Conservation (phyloP, 1,140 invertebrate genomes). For the Heliothis subflexa region DNA sequence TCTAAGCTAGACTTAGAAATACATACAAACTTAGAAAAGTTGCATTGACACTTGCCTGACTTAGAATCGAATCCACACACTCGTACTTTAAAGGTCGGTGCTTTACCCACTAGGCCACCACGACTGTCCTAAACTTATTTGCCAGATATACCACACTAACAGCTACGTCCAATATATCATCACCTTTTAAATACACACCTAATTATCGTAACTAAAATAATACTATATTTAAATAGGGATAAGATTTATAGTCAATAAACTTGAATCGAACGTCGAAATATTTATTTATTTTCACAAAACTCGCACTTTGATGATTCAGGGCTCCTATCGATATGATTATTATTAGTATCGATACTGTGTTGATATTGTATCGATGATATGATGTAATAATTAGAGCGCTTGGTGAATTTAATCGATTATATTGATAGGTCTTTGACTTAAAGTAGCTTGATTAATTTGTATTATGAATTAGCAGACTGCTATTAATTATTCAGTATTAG, state of each 20-base stretch:
- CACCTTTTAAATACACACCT: constrained; percentile 3
- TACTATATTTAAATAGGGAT: background rate
- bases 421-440: background rate
- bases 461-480: background rate
- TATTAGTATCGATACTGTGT: background rate
- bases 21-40: too few species aligned
- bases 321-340: background rate
- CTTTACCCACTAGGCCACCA: too few species aligned
- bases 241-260: constrained; percentile 32
- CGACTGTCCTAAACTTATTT: too few species aligned
- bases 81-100: too few species aligned
- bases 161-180: background rate
- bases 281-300: constrained; percentile 14
- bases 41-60: too few species aligned
- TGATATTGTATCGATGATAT: background rate
- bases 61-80: too few species aligned
- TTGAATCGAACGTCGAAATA: constrained; percentile 15
- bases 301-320: constrained; percentile 5
- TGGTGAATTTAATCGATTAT: background rate
- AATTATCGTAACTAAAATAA: constrained; percentile 1
- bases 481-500: background rate
- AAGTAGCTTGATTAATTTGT: constrained; percentile 11
- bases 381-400: background rate
- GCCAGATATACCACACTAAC: background rate
- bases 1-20: too few species aligned